These are phyloP conservation scores for Erebia palarica DNA, from an alignment of 2,888 invertebrate genomes.

Conservation along the genomic window DNA sequence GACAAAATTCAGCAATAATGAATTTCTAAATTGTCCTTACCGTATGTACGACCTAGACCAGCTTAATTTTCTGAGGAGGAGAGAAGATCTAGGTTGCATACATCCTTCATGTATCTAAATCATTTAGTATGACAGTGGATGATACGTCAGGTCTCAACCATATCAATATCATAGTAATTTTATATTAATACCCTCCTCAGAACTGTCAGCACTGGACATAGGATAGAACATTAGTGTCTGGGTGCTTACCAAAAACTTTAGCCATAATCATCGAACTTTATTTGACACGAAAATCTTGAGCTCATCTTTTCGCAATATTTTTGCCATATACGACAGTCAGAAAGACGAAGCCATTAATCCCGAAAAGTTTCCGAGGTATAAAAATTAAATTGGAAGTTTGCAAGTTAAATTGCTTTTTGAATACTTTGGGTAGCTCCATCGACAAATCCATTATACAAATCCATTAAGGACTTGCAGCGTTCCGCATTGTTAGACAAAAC, in stretches of 20 bases:
- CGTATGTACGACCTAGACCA: no score
- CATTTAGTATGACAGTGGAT: no score
- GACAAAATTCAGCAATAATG: no score
- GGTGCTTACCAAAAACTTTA: neutral
- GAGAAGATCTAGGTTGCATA: neutral
- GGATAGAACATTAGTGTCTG: neutral
- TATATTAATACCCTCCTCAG: no score
- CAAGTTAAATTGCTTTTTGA: slow-evolving; percentile 35
- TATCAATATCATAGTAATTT: no score
- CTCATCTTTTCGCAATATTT: slow-evolving; percentile 16
- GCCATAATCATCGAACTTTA: slow-evolving; percentile 6
- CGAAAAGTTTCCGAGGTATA: slow-evolving; percentile 20
- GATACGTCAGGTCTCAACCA: no score
- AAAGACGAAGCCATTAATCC: slow-evolving; percentile 27
- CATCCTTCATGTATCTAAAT: neutral
- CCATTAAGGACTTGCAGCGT: slow-evolving; percentile 32
- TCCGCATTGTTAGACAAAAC: slow-evolving; percentile 39
- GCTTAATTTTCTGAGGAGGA: neutral
- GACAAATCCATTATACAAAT: slow-evolving; percentile 33
- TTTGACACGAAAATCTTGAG: slow-evolving; percentile 1
- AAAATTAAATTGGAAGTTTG: slow-evolving; percentile 29
- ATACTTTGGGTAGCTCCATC: slow-evolving; percentile 30
- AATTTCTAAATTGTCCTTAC: no score
- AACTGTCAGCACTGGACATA: neutral
- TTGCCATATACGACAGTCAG: slow-evolving; percentile 26